Percentiles rank a stretch among this genome's conserved stretches.
These are phyloP conservation scores for Sylvilagus bachmani DNA, from an alignment of 2,113 vertebrate species.

Conservation along the genomic window DNA sequence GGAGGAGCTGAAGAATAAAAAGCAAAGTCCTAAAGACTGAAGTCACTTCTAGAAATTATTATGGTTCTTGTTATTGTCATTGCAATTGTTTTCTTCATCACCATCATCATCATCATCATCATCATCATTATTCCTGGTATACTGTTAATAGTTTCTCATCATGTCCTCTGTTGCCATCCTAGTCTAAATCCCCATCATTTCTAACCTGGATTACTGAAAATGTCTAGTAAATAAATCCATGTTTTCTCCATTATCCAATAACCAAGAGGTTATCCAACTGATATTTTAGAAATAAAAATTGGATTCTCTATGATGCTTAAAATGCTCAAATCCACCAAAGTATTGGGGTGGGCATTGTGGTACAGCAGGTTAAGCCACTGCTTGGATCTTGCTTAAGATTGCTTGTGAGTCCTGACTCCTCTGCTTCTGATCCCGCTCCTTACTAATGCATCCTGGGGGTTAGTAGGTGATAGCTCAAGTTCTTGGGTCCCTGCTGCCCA, in stretches of 20 bases:
- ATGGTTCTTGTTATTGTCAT: neutral
- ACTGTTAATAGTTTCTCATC: neutral
- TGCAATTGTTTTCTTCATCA: neutral
- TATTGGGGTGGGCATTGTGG: too few relatives aligned
- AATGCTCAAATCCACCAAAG: neutral
- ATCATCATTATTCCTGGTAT: neutral
- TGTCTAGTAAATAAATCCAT: neutral
- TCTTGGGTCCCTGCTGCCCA: too few relatives aligned
- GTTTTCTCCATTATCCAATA: neutral
- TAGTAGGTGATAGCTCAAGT: too few relatives aligned
- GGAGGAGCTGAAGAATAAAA: neutral
- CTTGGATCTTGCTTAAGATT: too few relatives aligned
- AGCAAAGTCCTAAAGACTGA: neutral
- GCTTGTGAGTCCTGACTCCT: too few relatives aligned
- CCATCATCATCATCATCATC: neutral
- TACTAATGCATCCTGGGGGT: too few relatives aligned
- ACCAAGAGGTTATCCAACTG: neutral
- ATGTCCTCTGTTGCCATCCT: neutral
- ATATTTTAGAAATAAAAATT: neutral
- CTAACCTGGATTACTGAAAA: neutral
- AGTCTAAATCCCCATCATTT: neutral
- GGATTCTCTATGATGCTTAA: neutral
- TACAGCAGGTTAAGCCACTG: too few relatives aligned
- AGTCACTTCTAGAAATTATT: neutral
- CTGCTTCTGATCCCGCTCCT: too few relatives aligned